Evolutionary conservation across 2,113 vertebrate species (phyloP).

Genomic region (Trogon melanurus): DNA sequence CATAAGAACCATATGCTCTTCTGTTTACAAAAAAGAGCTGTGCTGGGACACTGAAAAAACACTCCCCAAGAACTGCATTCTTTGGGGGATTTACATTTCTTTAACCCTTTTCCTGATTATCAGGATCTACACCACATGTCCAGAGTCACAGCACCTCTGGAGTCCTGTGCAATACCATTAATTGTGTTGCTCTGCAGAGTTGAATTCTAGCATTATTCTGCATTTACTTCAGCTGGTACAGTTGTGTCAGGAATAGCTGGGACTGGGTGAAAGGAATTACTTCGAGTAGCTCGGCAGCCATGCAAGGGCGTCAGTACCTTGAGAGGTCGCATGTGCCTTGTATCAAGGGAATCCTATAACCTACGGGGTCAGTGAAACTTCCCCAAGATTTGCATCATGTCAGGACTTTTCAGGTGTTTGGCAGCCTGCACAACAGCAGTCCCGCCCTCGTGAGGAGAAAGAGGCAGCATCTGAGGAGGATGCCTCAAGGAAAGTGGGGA

Average conservation of each 20-base stretch:
- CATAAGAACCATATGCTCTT: conserved; percentile 63
- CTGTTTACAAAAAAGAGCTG: conserved; percentile 56
- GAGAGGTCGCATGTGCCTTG: neutral
- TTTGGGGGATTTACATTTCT: conserved; percentile 38
- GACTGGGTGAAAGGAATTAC: neutral
- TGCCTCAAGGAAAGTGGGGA: neutral
- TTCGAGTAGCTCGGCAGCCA: neutral
- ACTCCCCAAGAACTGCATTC: conserved; percentile 37
- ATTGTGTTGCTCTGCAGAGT: neutral
- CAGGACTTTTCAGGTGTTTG: neutral
- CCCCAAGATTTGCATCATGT: neutral
- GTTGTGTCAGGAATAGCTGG: neutral
- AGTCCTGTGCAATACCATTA: neutral
- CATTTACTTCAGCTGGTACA: neutral
- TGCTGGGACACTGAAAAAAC: conserved; percentile 36
- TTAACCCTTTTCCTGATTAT: conserved; percentile 41
- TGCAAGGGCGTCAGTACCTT: neutral
- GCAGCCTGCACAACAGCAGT: neutral
- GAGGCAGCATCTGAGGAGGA: neutral
- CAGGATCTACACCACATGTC: neutral
- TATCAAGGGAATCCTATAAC: neutral
- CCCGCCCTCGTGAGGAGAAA: neutral
- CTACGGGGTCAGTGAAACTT: neutral
- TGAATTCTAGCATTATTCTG: neutral
- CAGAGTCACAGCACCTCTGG: neutral